A percentile compares a stretch with the other conserved stretches of the same genome.
These are phyloP conservation scores for Porites australiensis DNA, from an alignment of 64 coral and sea anemone genomes.

Conservation along the genomic window DNA sequence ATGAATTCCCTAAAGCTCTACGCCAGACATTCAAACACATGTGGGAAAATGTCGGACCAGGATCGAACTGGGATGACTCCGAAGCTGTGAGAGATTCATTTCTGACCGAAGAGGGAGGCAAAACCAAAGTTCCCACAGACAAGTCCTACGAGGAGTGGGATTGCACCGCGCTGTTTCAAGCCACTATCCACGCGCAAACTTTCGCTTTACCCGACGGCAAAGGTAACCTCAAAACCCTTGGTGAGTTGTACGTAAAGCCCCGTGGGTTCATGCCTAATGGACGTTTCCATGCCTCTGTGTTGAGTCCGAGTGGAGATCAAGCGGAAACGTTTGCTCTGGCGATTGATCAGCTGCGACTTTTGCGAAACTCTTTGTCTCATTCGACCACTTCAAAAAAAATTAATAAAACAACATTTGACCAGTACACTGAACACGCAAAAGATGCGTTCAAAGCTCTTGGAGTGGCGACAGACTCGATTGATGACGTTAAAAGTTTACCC, in stretches of 20 bases:
- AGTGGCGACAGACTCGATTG: neutral
- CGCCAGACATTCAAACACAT: neutral
- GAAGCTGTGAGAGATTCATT: neutral
- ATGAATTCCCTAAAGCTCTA: neutral
- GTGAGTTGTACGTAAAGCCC: neutral
- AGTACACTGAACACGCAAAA: neutral
- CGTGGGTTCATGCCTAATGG: neutral
- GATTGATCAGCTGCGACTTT: neutral
- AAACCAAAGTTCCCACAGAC: neutral
- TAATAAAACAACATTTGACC: neutral
- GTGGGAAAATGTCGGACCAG: neutral
- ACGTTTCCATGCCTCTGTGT: neutral
- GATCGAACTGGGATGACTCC: neutral
- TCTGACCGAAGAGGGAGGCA: neutral
- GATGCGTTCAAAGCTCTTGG: constrained; percentile 2
- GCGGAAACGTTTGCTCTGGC: neutral
- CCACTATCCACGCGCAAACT: neutral
- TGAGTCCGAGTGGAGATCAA: neutral
- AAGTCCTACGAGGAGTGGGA: neutral
- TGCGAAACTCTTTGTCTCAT: neutral
- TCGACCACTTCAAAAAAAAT: neutral
- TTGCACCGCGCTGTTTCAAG: neutral
- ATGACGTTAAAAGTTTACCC: neutral
- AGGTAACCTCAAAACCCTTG: neutral
- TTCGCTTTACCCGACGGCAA: neutral